Base-by-base conservation (phyloP, 2,888 invertebrate genomes). In the Plemyria rubiginata region DNA sequence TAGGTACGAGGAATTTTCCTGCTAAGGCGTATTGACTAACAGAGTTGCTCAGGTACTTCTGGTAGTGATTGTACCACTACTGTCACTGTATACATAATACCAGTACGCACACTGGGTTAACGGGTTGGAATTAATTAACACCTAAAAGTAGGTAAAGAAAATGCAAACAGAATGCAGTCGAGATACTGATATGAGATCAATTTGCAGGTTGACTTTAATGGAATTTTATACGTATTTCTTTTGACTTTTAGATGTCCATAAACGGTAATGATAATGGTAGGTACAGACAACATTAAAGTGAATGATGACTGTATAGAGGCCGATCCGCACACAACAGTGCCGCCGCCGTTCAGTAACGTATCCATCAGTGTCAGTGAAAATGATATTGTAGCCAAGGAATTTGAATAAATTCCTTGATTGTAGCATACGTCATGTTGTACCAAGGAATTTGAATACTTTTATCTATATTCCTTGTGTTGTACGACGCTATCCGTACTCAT, bases 111-210 rank as follows among this genome's bases (percentile, higher is more conserved):
- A 73, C 68, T 71, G 68, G 70, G 71, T 71, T 71, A 73, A 68
- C 68, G 68, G 73, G 69, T 67, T 67, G 69, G 69, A 63, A 70
- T 71, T 71, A 71, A 73, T 73, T 73, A 71, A 68, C 71, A 71
- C 66, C 65, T 71, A 56, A 67, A 22, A 64, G 72, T 68, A 71
- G 70, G 71, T 67, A 65, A 22, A 66, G 64, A 68, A 61, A 67
- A 70, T 68, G 65, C 61, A 71, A 68, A 70, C 68, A 67, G 64
- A 71, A 71, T 71, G 60, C 60, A 69, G 60, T 66, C 58, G 65
- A 62, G 62, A 54, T 66, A 65, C 67, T 66, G 67, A 66, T 71
- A 68, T 51, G 52, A 65, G 67, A 70, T 65, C 64, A 68, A 70
- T 71, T 70, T 61, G 68, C 71, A 64, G 60, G 65, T 67, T 49